Base-by-base conservation (phyloP, 1,140 invertebrate genomes). In the Chymomyza costata region DNA sequence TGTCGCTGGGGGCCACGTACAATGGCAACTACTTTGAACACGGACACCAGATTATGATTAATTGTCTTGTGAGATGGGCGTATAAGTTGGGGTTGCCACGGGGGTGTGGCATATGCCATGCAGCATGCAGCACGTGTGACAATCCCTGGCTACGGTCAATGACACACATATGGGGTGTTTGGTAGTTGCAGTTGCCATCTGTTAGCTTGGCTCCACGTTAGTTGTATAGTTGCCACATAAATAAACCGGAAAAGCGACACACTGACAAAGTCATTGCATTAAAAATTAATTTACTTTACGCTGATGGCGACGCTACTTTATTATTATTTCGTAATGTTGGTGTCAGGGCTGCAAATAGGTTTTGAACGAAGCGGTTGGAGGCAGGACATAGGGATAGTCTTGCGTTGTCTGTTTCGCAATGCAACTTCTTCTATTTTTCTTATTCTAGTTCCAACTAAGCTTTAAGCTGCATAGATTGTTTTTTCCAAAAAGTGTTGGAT, bases 91-190 rank as follows among this genome's bases (percentile, higher is more conserved):
- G 17, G 18, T n/a, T 15, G 8, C 16, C n/a, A n/a, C 13, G 61
- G 51, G 58, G 73, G 71, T 47, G 71, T 80, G 66, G 62, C n/a
- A n/a, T n/a, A n/a, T n/a, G n/a, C n/a, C n/a, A n/a, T n/a, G n/a
- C n/a, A n/a, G n/a, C n/a, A n/a, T n/a, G n/a, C n/a, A n/a, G n/a
- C 71, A 76, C 70, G 65, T 70, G 48, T 76, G 70, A 78, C 70
- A 76, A 60, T 63, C 44, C 71, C 30, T 25, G 3, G 3, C 45
- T 55, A 35, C 63, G 73, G 71, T 67, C 73, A 76, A 66, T 57
- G 66, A 59, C 66, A 78, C 41, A 37, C 3, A 25, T 25, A 8
- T 25, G 3, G 3, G 21, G 3, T 25, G 21, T 8, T 25, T 2
- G 3, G 21, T 25, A 21, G 19, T 19, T 35, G 49, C 61, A 61